Percentiles rank a stretch among this genome's conserved stretches.
phyloP scores from a whole-genome alignment of 1,140 invertebrate species.

The Rhopalosiphum padi region DNA sequence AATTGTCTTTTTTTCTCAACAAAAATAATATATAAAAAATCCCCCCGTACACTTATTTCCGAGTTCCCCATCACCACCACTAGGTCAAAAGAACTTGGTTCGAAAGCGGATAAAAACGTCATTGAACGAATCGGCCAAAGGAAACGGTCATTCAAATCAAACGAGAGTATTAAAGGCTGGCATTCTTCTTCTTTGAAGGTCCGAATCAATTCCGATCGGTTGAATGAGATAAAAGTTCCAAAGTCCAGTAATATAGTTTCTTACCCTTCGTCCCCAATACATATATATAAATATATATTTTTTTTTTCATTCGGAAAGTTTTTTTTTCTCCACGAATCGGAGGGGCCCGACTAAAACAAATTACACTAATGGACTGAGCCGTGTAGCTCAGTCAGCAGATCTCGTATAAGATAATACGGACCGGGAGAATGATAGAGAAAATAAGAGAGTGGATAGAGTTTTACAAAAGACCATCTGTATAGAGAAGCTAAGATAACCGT shows the following conservation, averaged over 20 bases:
- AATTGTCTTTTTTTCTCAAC: background rate
- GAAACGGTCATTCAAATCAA: slow-evolving; percentile 56
- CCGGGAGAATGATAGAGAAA: background rate
- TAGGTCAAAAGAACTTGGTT: background rate
- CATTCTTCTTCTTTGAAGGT: slow-evolving; percentile 55
- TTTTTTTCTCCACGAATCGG: slow-evolving; percentile 23
- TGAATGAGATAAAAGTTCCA: slow-evolving; percentile 55
- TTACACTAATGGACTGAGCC: slow-evolving; percentile 52
- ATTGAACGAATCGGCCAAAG: slow-evolving; percentile 32
- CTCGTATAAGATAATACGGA: slow-evolving; percentile 19
- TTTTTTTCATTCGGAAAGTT: slow-evolving; percentile 47
- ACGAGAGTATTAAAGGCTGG: slow-evolving; percentile 49
- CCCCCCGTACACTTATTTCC: background rate
- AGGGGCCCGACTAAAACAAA: slow-evolving; percentile 48
- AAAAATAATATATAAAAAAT: slow-evolving; percentile 25
- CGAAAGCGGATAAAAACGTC: slow-evolving; percentile 48
- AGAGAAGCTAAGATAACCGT: slow-evolving; percentile 44
- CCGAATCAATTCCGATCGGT: slow-evolving; percentile 55
- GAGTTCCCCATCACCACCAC: background rate
- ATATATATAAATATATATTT: background rate
- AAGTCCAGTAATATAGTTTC: slow-evolving; percentile 56
- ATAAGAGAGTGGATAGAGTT: background rate
- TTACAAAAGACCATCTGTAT: slow-evolving; percentile 40
- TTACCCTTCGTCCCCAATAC: background rate
- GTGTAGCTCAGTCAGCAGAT: slow-evolving; percentile 53